Evolutionary conservation across 1,140 invertebrate genomes (phyloP), one percentile per base, ranked within the genome.

Genomic region (Tetramorium simillimum): DNA sequence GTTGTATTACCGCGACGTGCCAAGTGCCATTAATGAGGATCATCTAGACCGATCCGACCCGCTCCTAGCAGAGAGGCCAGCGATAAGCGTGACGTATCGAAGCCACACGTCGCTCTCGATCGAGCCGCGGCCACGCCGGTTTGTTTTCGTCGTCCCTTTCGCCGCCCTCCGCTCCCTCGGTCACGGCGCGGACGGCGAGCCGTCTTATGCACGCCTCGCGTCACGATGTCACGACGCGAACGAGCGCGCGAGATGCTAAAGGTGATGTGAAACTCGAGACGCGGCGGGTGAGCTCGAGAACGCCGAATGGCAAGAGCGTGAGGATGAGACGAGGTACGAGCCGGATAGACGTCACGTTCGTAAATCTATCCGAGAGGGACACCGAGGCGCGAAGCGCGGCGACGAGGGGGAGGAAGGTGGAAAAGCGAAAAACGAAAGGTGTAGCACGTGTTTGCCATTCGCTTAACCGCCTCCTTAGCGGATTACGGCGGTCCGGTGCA

Each of bases 181-280:
- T 24, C 9, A 53, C 28, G 37, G 28, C 24, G 63, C 63, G 63
- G 46, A 18, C 12, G n/a, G 43, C 21, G 37, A 53, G 51, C 28
- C 46, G 43, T 81, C 56, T 46, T 49, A 18, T 43, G 33, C 58
- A 62, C 7, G 33, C 16, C 28, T 49, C 24, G n/a, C n/a, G 16
- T 89, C 78, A 43, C 58, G 21, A 86, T 63, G 88, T 90, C 77
- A 72, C 87, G 81, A 53, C 5, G 51, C 51, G 18, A 53, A 53
- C 51, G 67, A n/a, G 76, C 43, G 60, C 28, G 33, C 33, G 63
- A 14, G 1, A 89, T 85, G 88, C 60, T 87, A 90, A 90, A 90
- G 89, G 86, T 90, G 80, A 89, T 72, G 78, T 87, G 88, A 89
- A 91, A 89, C 78, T 90, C 90, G 90, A 91, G 80, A 89, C 82